These are phyloP conservation scores for Drosophila rhopaloa DNA, from an alignment of 1,140 invertebrate species.

Conservation along the genomic window DNA sequence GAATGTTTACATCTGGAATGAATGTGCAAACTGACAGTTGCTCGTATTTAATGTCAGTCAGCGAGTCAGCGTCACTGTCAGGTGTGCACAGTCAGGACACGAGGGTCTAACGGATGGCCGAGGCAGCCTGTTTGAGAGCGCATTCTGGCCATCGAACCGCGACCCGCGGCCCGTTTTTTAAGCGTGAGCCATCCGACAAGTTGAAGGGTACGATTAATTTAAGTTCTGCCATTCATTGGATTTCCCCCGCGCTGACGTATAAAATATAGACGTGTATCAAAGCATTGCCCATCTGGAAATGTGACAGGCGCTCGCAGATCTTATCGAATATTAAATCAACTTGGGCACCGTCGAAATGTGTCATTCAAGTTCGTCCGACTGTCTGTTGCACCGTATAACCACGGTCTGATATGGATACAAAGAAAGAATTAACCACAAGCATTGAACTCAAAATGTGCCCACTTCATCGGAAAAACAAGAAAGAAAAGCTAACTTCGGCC, in stretches of 20 bases:
- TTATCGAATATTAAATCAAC: too few relatives aligned
- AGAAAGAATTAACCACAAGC: too few relatives aligned
- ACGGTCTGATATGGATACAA: too few relatives aligned
- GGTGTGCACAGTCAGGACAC: constrained; percentile 13
- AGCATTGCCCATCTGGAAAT: constrained; percentile 1
- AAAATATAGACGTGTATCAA: constrained; percentile 19
- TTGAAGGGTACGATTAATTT: constrained; percentile 67
- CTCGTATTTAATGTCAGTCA: constrained; percentile 72
- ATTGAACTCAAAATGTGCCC: too few relatives aligned
- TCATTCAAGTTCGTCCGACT: too few relatives aligned
- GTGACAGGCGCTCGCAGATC: constrained; percentile 12
- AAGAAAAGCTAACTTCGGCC: too few relatives aligned
- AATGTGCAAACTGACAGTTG: constrained; percentile 75
- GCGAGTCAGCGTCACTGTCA: constrained; percentile 67
- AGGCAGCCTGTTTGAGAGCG: neutral
- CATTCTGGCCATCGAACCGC: constrained; percentile 21
- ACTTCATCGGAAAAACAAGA: too few relatives aligned
- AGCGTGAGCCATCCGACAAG: constrained; percentile 34
- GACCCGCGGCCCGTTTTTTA: constrained; percentile 41
- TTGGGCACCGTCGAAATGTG: too few relatives aligned
- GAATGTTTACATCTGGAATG: constrained; percentile 77
- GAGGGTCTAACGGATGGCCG: neutral
- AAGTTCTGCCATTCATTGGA: constrained; percentile 56
- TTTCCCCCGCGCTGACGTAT: constrained; percentile 13
- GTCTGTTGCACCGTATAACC: too few relatives aligned